phyloP scores from a whole-genome alignment of 2,797 vertebrate species.

The Cossypha niveicapilla region DNA sequence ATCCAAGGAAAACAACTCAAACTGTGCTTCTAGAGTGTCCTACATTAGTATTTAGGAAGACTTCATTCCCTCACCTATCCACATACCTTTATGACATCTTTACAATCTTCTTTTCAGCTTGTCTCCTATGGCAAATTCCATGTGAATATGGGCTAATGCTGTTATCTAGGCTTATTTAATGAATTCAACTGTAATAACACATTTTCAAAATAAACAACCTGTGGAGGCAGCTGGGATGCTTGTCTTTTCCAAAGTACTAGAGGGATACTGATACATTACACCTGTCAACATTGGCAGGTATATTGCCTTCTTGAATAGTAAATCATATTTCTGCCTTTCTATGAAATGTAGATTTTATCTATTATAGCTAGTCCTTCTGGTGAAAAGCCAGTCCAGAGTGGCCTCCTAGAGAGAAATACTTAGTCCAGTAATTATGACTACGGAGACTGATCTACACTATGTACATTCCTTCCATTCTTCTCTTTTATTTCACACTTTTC shows the following conservation, averaged over 20 bases:
- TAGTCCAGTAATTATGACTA: background rate
- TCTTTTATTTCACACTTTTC: background rate
- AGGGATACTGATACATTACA: background rate
- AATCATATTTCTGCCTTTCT: background rate
- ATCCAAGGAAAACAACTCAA: background rate
- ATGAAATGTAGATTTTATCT: background rate
- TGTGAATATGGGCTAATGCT: background rate
- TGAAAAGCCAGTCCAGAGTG: background rate
- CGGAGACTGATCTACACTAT: background rate
- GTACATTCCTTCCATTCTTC: background rate
- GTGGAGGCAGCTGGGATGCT: background rate
- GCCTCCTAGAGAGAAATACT: background rate
- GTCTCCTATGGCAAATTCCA: background rate
- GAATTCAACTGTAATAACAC: background rate
- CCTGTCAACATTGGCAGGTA: background rate
- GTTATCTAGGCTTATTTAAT: background rate
- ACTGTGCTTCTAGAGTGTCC: background rate
- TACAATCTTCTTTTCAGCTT: background rate
- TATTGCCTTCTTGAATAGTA: background rate
- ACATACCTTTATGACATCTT: background rate
- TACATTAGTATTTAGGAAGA: background rate
- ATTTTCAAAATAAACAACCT: background rate
- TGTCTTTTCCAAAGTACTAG: background rate
- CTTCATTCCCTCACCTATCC: background rate
- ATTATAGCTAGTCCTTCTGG: background rate